Evolutionary conservation across 2,797 vertebrate species (phyloP).

Genomic region (Hippoglossus hippoglossus): DNA sequence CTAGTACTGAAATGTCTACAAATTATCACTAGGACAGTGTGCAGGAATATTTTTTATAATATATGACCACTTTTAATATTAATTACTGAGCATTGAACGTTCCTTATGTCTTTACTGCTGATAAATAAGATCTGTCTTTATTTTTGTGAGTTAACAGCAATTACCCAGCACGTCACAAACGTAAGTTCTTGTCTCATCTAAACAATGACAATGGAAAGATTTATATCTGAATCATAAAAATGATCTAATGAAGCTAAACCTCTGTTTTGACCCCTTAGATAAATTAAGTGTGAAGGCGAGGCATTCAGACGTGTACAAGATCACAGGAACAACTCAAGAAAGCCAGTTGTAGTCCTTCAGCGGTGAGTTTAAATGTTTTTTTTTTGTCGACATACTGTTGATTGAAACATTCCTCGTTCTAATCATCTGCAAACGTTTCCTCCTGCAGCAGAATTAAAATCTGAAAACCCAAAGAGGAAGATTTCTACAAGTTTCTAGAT

Average conservation of each 20-base stretch:
- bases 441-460: conserved; percentile 11
- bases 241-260: not conserved
- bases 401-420: conserved; percentile 2
- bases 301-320: conserved; percentile 11
- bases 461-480: not conserved
- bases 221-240: not conserved
- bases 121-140: not conserved
- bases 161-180: conserved; percentile 29
- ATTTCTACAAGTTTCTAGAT: not conserved
- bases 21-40: no score
- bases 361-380: conserved; percentile 26
- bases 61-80: no score
- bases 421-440: not conserved
- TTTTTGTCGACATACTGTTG: not conserved
- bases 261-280: conserved; percentile 17
- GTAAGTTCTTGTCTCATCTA: conserved; percentile 20
- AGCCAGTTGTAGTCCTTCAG: not conserved
- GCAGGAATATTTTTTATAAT: no score
- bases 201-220: not conserved
- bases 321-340: not conserved
- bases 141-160: conserved; percentile 25
- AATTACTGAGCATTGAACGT: no score
- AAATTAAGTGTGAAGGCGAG: conserved; percentile 12
- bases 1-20: no score
- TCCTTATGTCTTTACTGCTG: no score